These are phyloP conservation scores for Drosophila virilis DNA, from an alignment of 1,140 invertebrate genomes.

Conservation along the genomic window DNA sequence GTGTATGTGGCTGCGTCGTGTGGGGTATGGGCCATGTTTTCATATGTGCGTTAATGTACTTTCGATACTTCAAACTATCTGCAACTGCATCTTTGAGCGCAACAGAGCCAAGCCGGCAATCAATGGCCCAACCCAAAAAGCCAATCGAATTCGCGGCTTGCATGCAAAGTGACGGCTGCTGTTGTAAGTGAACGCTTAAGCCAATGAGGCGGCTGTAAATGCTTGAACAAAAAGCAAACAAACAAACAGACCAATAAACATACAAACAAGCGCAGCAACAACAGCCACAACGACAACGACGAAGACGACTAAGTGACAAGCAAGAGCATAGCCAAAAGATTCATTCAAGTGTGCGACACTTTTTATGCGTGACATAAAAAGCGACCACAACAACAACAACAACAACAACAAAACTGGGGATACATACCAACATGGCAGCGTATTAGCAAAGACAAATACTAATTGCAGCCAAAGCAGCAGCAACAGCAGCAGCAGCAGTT, in stretches of 20 bases:
- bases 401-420: slow-evolving; percentile 53
- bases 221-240: slow-evolving; percentile 45
- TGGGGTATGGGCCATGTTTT: slow-evolving; percentile 37
- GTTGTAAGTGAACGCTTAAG: slow-evolving; percentile 73
- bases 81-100: slow-evolving; percentile 29
- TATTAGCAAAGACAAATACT: slow-evolving; percentile 84
- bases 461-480: slow-evolving; percentile 77
- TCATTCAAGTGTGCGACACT: slow-evolving; percentile 71
- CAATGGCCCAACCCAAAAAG: slow-evolving; percentile 44
- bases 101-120: slow-evolving; percentile 1
- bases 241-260: slow-evolving; percentile 75
- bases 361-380: slow-evolving; percentile 67
- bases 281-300: background rate
- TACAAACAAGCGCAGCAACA: slow-evolving; percentile 66
- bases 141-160: slow-evolving; percentile 24
- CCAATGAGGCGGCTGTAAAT: slow-evolving; percentile 55
- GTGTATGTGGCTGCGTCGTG: slow-evolving; percentile 4
- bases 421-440: slow-evolving; percentile 80
- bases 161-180: slow-evolving; percentile 51
- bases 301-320: slow-evolving; percentile 41
- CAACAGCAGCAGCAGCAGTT: slow-evolving; percentile 45
- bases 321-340: slow-evolving; percentile 54
- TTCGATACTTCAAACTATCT: slow-evolving; percentile 39
- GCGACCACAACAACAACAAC: slow-evolving; percentile 31
- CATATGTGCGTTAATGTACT: slow-evolving; percentile 22